These are phyloP conservation scores for Pandemis corylana DNA, from an alignment of 2,888 invertebrate species.

Conservation along the genomic window DNA sequence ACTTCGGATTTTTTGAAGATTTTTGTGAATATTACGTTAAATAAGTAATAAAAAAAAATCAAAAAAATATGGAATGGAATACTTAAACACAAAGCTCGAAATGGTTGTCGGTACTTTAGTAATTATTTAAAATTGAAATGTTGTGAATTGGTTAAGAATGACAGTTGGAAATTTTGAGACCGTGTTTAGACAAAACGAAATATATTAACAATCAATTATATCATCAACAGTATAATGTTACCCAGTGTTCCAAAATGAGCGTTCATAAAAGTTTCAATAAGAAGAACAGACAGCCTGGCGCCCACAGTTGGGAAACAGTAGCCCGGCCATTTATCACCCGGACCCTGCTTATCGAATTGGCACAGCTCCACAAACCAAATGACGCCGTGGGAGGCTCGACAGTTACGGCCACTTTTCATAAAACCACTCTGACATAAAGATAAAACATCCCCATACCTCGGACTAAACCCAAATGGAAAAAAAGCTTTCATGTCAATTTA, in stretches of 20 bases:
- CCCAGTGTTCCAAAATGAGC: neutral
- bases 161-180: neutral
- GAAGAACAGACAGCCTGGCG: conserved; percentile 62
- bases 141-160: too few relatives aligned
- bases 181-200: neutral
- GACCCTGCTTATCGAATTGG: conserved; percentile 58
- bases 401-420: conserved; percentile 20
- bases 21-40: too few relatives aligned
- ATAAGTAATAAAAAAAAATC: too few relatives aligned
- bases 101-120: too few relatives aligned
- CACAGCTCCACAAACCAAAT: conserved; percentile 51
- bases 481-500: conserved; percentile 29
- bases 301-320: conserved; percentile 52
- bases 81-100: too few relatives aligned
- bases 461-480: conserved; percentile 20
- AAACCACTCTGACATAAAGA: conserved; percentile 33
- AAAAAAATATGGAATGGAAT: too few relatives aligned
- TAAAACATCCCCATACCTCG: conserved; percentile 26
- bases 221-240: neutral
- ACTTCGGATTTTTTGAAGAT: too few relatives aligned
- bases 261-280: conserved; percentile 28
- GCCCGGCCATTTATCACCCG: conserved; percentile 58
- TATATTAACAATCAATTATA: neutral
- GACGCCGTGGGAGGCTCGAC: conserved; percentile 29
- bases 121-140: too few relatives aligned